Evolutionary conservation across 1,140 invertebrate species (phyloP), one percentile per base, ranked within the genome.

Genomic region (Monochamus saltuarius): DNA sequence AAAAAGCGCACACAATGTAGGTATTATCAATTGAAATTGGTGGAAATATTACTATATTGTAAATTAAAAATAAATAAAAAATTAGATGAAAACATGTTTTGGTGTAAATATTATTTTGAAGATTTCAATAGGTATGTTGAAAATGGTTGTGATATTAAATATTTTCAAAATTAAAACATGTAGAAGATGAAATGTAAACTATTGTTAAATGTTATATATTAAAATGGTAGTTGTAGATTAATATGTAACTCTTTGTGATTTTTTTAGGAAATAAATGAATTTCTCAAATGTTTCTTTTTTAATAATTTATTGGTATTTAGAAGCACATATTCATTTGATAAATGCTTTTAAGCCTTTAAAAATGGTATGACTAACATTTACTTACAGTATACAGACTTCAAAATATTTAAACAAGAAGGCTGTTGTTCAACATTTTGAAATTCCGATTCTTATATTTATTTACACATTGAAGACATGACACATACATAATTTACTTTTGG

Each of bases 371-470:
- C 14, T 14, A 11, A 40, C 38, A 42, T n/a, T n/a, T 42, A 42
- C n/a, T 39, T 8, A n/a, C 39, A 11, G 22, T 29, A n/a, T 4
- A 11, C 39, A 42, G 16, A 39, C 13, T 42, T 4, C n/a, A 40
- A 54, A 54, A 54, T 40, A 54, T 54, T 54, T 22, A 4, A 54
- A 54, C 51, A 54, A 39, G 51, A 54, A 54, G 51, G 51, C 51
- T 39, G 17, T 39, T 17, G 38, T 54, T 54, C 13, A 54, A 54
- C 17, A 40, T 54, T 54, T 39, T 39, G 38, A 19, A 40, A 16
- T 4, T 13, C 13, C 6, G 22, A 2, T 29, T 6, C 6, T 3
- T 29, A 29, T 29, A 29, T 29, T 29, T 29, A 29, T 29, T 29
- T 29, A 29, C 22, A 29, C 22, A 29, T 29, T 29, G 22, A 29